Conservation (phyloP, 1,140 invertebrate species). For the Zaprionus davidi region DNA sequence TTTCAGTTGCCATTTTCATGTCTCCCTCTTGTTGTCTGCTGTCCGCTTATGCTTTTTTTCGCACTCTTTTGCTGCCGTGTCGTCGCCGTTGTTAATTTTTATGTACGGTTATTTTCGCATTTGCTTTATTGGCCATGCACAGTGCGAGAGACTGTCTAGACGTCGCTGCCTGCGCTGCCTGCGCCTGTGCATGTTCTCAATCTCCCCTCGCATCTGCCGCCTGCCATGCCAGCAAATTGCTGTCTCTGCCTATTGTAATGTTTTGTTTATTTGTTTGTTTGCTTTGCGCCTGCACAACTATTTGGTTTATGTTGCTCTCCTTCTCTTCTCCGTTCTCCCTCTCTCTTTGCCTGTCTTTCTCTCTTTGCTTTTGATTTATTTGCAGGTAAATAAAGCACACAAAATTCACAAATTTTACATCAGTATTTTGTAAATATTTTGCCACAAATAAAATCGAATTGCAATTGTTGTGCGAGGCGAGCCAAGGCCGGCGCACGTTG, state of each 20-base stretch:
- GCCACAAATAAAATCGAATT: slow-evolving; percentile 47
- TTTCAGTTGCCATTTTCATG: slow-evolving; percentile 56
- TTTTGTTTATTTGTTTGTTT: slow-evolving; percentile 30
- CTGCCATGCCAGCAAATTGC: slow-evolving; percentile 1
- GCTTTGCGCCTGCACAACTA: slow-evolving; percentile 14
- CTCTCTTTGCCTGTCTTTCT: slow-evolving; percentile 4
- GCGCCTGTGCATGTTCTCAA: not conserved
- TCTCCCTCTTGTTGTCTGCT: slow-evolving; percentile 46
- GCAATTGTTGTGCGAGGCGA: slow-evolving; percentile 23
- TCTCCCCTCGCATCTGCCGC: not conserved
- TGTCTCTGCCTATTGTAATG: slow-evolving; percentile 15
- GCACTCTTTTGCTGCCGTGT: slow-evolving; percentile 60
- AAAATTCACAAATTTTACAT: slow-evolving; percentile 28
- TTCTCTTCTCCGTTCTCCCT: not conserved
- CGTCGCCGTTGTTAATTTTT: slow-evolving; percentile 79
- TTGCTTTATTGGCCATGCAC: slow-evolving; percentile 77
- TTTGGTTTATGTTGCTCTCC: not conserved
- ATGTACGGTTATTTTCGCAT: slow-evolving; percentile 68
- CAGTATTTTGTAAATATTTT: slow-evolving; percentile 63
- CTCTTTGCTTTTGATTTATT: slow-evolving; percentile 66
- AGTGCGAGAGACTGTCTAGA: slow-evolving; percentile 62
- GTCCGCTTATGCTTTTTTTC: slow-evolving; percentile 41
- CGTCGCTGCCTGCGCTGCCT: slow-evolving; percentile 15
- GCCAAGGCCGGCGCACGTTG: slow-evolving; percentile 22
- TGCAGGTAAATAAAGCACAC: slow-evolving; percentile 61